phyloP scores from a whole-genome alignment of 2,888 invertebrate genomes.

The Aporophyla lueneburgensis region DNA sequence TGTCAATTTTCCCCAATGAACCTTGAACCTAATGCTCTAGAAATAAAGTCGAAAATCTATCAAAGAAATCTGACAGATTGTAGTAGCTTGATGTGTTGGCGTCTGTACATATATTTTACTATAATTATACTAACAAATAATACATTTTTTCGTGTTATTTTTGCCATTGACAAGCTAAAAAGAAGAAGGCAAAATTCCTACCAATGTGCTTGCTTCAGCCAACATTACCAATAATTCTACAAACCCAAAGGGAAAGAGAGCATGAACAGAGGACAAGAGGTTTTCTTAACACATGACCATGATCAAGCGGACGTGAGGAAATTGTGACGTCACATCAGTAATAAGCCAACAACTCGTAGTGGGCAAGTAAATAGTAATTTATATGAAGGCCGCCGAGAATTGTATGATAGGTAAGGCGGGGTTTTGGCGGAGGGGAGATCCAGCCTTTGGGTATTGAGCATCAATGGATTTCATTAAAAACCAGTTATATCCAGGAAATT shows the following conservation, averaged over 20 bases:
- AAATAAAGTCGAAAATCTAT: too few species aligned
- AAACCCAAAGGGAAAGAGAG: slow-evolving; percentile 36
- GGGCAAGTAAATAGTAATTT: slow-evolving; percentile 30
- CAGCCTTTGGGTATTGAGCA: not conserved
- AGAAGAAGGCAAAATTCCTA: not conserved
- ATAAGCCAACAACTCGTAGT: slow-evolving; percentile 34
- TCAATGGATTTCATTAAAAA: not conserved
- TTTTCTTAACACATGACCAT: slow-evolving; percentile 42
- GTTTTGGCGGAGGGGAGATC: not conserved
- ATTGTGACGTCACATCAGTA: slow-evolving; percentile 49
- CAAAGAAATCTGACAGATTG: too few species aligned
- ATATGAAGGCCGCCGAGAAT: slow-evolving; percentile 39
- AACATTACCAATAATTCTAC: not conserved
- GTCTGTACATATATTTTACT: too few species aligned
- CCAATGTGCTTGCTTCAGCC: not conserved
- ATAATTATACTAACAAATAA: too few species aligned
- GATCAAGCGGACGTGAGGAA: slow-evolving; percentile 47
- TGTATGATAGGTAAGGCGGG: too few species aligned
- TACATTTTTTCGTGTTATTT: too few species aligned
- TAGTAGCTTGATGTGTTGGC: too few species aligned
- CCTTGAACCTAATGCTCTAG: too few species aligned
- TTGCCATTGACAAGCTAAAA: too few species aligned
- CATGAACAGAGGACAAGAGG: slow-evolving; percentile 32
- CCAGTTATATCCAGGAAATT: too few species aligned
- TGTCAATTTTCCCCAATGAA: too few species aligned